Conservation (phyloP, 2,888 invertebrate genomes). For the Campoplex nolae region DNA sequence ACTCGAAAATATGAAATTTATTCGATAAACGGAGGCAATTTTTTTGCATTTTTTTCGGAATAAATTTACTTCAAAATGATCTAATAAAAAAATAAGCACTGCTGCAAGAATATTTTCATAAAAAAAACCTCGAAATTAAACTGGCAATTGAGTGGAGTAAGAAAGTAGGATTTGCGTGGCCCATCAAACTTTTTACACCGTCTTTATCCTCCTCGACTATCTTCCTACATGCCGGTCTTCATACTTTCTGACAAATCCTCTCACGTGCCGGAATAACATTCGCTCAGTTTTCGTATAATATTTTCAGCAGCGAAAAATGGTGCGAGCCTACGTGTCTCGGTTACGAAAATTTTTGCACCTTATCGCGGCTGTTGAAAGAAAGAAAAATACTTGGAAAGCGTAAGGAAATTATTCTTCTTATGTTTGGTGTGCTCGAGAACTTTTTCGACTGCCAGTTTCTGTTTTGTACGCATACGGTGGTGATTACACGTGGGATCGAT, state of each 20-base stretch:
- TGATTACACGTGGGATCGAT: slow-evolving; percentile 50
- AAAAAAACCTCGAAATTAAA: slow-evolving; percentile 8
- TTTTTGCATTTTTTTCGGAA: too few species aligned
- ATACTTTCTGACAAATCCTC: neutral
- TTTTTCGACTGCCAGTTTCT: neutral
- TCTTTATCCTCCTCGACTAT: neutral
- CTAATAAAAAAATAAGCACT: slow-evolving; percentile 22
- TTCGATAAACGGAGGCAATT: neutral
- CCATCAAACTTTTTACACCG: slow-evolving; percentile 2
- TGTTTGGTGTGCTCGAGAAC: neutral
- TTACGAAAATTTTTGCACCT: neutral
- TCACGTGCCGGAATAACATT: slow-evolving; percentile 47
- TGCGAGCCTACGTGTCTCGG: neutral
- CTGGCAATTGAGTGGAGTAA: neutral
- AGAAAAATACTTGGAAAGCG: neutral
- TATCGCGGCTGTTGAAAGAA: neutral
- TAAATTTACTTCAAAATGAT: too few species aligned
- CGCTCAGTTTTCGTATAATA: slow-evolving; percentile 4
- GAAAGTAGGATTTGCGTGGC: slow-evolving; percentile 27
- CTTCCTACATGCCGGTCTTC: neutral
- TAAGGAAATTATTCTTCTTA: slow-evolving; percentile 10
- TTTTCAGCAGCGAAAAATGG: slow-evolving; percentile 19
- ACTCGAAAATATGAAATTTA: neutral
- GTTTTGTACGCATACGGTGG: slow-evolving; percentile 11
- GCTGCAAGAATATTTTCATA: neutral